phyloP scores from a whole-genome alignment of 2,888 invertebrate genomes.

The Dichetophora obliterata region DNA sequence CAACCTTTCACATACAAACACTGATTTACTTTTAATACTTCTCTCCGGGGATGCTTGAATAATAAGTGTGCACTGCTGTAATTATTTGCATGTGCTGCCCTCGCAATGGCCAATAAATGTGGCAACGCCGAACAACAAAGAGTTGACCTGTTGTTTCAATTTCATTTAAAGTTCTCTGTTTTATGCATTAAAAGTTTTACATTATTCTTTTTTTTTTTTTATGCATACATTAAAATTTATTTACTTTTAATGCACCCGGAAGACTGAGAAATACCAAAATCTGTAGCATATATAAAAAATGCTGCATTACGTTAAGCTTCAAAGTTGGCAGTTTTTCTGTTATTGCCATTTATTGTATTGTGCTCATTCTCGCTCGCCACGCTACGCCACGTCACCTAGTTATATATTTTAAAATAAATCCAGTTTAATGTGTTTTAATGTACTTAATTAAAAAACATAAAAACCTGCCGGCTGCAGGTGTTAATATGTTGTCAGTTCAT shows the following conservation, averaged over 20 bases:
- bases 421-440: too few species aligned
- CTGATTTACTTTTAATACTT: conserved; percentile 6
- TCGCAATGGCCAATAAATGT: neutral
- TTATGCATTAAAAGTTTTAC: conserved; percentile 10
- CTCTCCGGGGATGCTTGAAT: conserved; percentile 4
- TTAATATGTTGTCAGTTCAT: too few species aligned
- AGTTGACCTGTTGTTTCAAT: conserved; percentile 17
- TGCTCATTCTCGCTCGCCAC: neutral
- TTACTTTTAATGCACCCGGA: conserved; percentile 40
- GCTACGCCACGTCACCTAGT: too few species aligned
- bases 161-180: conserved; percentile 8
- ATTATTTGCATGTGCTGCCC: neutral
- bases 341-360: neutral
- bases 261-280: conserved; percentile 19
- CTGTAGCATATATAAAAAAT: neutral
- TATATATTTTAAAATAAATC: too few species aligned
- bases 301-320: neutral
- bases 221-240: conserved; percentile 34
- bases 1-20: neutral
- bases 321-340: neutral
- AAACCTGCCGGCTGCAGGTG: too few species aligned
- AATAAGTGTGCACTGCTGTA: neutral
- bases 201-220: neutral
- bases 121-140: neutral
- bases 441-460: too few species aligned